These are phyloP conservation scores for Dipodomys spectabilis DNA, from an alignment of 2,113 vertebrate species.

Conservation along the genomic window DNA sequence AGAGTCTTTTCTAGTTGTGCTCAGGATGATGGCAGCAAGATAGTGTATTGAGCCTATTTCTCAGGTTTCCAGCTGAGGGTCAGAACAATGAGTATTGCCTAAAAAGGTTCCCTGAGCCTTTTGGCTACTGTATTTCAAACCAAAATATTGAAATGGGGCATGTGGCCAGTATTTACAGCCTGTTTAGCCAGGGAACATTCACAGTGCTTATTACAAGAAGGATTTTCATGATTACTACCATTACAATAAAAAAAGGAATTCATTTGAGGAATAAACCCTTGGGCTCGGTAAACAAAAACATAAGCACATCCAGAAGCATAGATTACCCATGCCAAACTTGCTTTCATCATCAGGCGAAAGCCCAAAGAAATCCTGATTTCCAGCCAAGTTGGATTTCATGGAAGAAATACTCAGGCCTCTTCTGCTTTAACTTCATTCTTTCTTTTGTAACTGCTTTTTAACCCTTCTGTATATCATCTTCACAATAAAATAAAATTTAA, in stretches of 20 bases:
- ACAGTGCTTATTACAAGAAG: slow-evolving; percentile 58
- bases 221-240: slow-evolving; percentile 69
- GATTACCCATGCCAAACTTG: slow-evolving; percentile 66
- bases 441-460: background rate
- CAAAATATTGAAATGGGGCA: slow-evolving; percentile 63
- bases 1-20: background rate
- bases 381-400: slow-evolving; percentile 38
- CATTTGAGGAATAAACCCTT: slow-evolving; percentile 73
- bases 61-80: slow-evolving; percentile 13
- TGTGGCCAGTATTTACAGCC: slow-evolving; percentile 59
- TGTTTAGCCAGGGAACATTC: slow-evolving; percentile 61
- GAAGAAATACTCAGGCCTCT: background rate
- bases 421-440: slow-evolving; percentile 51
- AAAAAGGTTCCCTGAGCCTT: slow-evolving; percentile 48
- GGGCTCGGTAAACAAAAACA: slow-evolving; percentile 73
- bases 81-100: slow-evolving; percentile 29
- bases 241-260: slow-evolving; percentile 65
- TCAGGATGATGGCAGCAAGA: background rate
- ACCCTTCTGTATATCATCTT: background rate
- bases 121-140: slow-evolving; percentile 40
- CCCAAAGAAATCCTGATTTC: slow-evolving; percentile 59
- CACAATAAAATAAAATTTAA: no score
- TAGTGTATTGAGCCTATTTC: background rate
- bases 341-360: slow-evolving; percentile 47
- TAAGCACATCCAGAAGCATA: slow-evolving; percentile 47